Base-by-base conservation (phyloP, 2,113 vertebrate species). In the Antigone vipio region DNA sequence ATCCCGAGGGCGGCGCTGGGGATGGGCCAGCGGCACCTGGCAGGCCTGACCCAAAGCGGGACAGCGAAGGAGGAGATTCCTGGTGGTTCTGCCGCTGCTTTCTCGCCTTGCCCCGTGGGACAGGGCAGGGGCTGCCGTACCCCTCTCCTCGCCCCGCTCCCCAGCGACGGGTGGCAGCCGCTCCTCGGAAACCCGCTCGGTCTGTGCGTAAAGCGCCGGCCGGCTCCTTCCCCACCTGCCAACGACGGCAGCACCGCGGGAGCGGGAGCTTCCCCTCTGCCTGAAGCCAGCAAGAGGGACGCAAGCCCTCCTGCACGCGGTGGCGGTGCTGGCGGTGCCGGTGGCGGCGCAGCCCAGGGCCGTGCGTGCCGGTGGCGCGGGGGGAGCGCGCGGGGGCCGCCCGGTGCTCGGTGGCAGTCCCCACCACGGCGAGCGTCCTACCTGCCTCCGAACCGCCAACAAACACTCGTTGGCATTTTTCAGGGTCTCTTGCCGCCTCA, bases 361-460 rank as follows among this genome's bases (percentile, higher is more conserved):
- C 6, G 1, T 20, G 34, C 2, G 7, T 35, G n/a, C 53, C 4
- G 4, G 49, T 12, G 85, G 30, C 47, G 19, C n/a, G 2, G 64
- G 24, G 42, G 42, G 49, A 17, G 49, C 19, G 8, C 5, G 0
- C 5, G 2, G 34, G 56, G n/a, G 15, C 74, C 49, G 56, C 73
- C 20, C 2, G 9, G 15, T 6, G 14, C 77, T 56, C 32, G 2
- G 34, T 2, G 5, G 15, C 64, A 18, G 15, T 47, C 52, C 64
- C 29, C 30, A 1, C n/a, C 55, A 3, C 9, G 0, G 23, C 2
- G 23, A 42, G 44, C 11, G 2, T 23, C 11, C 3, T 26, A 11
- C 21, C 44, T 30, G 26, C 49, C 55, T 22, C 22, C 22, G 30
- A 24, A 50, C 29, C 5, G 1, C 13, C 15, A 1, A 17, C 18